These are phyloP conservation scores for Apodemia hepburni DNA, from an alignment of 2,888 invertebrate genomes.

Conservation along the genomic window DNA sequence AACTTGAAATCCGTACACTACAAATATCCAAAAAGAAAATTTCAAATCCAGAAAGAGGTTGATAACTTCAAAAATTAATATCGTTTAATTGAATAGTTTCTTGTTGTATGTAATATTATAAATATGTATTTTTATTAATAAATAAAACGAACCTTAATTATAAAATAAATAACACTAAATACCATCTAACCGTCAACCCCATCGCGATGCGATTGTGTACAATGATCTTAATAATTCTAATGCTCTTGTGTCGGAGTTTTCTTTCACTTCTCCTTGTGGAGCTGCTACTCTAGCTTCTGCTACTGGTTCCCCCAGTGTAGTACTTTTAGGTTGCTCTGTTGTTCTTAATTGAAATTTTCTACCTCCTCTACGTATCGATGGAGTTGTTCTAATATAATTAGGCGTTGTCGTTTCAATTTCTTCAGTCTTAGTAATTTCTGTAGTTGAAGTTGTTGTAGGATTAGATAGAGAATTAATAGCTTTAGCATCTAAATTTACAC, in stretches of 20 bases:
- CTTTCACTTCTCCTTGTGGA: slow-evolving; percentile 52
- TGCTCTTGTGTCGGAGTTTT: slow-evolving; percentile 87
- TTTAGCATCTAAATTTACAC: slow-evolving; percentile 54
- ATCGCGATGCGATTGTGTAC: slow-evolving; percentile 91
- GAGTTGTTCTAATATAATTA: slow-evolving; percentile 48
- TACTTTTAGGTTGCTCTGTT: slow-evolving; percentile 41
- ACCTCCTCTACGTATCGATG: slow-evolving; percentile 54
- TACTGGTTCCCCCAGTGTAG: slow-evolving; percentile 53
- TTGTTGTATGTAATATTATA: too few species aligned
- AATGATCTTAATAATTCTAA: slow-evolving; percentile 90
- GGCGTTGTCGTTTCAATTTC: slow-evolving; percentile 53
- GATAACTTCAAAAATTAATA: too few species aligned
- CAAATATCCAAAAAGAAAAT: too few species aligned
- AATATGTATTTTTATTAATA: too few species aligned
- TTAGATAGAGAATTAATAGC: slow-evolving; percentile 63
- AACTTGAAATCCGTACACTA: too few species aligned
- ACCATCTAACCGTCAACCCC: slow-evolving; percentile 74
- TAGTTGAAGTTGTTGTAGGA: slow-evolving; percentile 53
- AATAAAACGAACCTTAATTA: slow-evolving; percentile 45
- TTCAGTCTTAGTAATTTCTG: slow-evolving; percentile 47
- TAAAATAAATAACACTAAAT: slow-evolving; percentile 34
- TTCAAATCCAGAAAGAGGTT: too few species aligned
- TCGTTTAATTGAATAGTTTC: too few species aligned
- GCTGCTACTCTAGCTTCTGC: slow-evolving; percentile 66
- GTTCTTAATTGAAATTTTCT: slow-evolving; percentile 55